Evolutionary conservation across 53 echinoderm and acorn worm genomes (phyloP), one percentile per base, ranked within the genome.

Genomic region (Patiria pectinifera): DNA sequence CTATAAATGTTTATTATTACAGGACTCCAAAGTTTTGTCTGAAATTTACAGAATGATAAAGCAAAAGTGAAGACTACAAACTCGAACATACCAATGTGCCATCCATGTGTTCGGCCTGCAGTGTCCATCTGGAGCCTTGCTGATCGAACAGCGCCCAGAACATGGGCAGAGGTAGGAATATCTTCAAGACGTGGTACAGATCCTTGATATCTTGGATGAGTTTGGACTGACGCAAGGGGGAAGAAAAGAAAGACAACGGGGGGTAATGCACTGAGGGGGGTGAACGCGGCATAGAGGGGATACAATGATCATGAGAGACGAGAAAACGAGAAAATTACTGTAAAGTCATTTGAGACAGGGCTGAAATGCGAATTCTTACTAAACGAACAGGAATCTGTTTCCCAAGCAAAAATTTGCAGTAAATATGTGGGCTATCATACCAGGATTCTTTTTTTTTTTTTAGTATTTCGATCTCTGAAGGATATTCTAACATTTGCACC

Each of bases 121-220:
- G 95, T 0, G 99, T 99, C 99, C 99, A 99, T n/a, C 99, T 61
- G 19, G 99, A 99, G 3, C 99, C 99, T 75, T 99, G 99, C 91
- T 99, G 99, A 93, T 99, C 99, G 97, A 99, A 99, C 78, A 99
- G 94, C 0, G 99, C 96, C 99, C 99, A 99, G 95, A 99, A 99
- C 46, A 99, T 77, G 12, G 99, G 99, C 22, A 99, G 94, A 4
- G 97, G 96, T 49, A 97, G 15, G 76, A 94, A 99, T 80, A 99
- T 97, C 89, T 95, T 92, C 16, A 99, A 85, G 69, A 99, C 96
- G 77, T 99, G 99, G 87, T 91, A 95, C 10, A 99, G 85, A 47
- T 93, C 93, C 94, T 97, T 99, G 93, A 95, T 96, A 91, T 99
- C 99, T 48, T 89, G 89, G 75, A 99, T 92, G 49, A 99, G 85